These are phyloP conservation scores for Hippasteria phrygiana DNA, from an alignment of 53 echinoderm and acorn worm species.

Conservation along the genomic window DNA sequence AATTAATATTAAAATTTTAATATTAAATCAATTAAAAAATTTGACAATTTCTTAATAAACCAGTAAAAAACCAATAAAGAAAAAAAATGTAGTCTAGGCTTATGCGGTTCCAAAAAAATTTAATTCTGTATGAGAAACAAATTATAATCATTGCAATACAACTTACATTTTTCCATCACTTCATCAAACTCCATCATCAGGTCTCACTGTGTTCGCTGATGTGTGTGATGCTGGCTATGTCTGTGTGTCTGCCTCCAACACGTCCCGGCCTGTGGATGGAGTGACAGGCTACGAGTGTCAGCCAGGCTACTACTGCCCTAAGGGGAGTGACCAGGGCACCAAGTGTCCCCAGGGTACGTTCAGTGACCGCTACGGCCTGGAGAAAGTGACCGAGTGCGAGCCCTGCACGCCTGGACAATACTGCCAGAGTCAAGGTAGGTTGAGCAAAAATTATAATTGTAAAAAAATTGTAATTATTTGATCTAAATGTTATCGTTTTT, in stretches of 20 bases:
- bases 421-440: slow-evolving; percentile 89
- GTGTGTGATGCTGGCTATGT: slow-evolving; percentile 95
- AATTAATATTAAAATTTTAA: no score
- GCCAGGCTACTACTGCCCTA: slow-evolving; percentile 96
- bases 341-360: slow-evolving; percentile 97
- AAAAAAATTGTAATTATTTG: no score
- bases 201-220: slow-evolving; percentile 73
- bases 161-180: no score
- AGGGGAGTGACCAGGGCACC: slow-evolving; percentile 91
- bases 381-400: slow-evolving; percentile 94
- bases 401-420: slow-evolving; percentile 88
- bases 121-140: no score
- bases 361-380: slow-evolving; percentile 89
- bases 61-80: no score
- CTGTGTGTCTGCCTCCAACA: slow-evolving; percentile 91
- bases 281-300: slow-evolving; percentile 93
- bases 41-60: no score
- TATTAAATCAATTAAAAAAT: no score
- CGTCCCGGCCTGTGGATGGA: slow-evolving; percentile 84
- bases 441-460: no score
- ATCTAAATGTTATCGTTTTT: no score
- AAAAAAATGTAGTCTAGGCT: no score
- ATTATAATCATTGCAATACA: no score
- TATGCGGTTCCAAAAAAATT: no score
- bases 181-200: neutral